Conservation (phyloP, 2,113 vertebrate species). For the Gallinago undulata region DNA sequence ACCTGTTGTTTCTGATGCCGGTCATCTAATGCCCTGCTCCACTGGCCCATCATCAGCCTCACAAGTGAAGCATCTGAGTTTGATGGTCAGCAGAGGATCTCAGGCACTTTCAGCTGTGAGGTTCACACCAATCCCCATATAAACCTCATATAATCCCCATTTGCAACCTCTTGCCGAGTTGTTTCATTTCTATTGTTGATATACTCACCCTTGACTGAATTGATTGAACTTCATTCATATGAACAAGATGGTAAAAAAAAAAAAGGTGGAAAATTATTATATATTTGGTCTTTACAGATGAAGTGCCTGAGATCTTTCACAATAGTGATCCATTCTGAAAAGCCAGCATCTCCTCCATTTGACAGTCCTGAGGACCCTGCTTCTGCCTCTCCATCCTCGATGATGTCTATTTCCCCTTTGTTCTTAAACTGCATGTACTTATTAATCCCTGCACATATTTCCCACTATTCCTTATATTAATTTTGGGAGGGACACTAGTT, state of each 20-base stretch:
- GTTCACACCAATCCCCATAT: neutral
- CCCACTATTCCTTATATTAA: neutral
- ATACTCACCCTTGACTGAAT: neutral
- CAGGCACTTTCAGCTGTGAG: neutral
- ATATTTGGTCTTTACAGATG: neutral
- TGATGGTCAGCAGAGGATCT: neutral
- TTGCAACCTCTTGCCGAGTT: neutral
- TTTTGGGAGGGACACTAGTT: neutral
- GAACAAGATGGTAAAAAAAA: neutral
- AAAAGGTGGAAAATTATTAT: neutral
- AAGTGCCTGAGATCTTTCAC: neutral
- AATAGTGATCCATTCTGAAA: neutral
- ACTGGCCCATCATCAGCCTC: neutral
- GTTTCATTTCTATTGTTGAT: neutral
- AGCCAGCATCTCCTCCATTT: neutral
- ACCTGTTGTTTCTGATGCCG: neutral
- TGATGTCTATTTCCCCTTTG: rapidly evolving
- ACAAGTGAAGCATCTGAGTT: neutral
- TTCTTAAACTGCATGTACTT: neutral
- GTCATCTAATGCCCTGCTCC: neutral
- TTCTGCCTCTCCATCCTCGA: neutral
- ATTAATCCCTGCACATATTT: neutral
- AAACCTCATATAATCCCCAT: neutral
- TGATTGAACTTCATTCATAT: neutral
- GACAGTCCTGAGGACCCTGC: neutral